These are phyloP conservation scores for mouse (Mus musculus) DNA, from an alignment of 2,113 vertebrate genomes.

Conservation along the genomic window DNA sequence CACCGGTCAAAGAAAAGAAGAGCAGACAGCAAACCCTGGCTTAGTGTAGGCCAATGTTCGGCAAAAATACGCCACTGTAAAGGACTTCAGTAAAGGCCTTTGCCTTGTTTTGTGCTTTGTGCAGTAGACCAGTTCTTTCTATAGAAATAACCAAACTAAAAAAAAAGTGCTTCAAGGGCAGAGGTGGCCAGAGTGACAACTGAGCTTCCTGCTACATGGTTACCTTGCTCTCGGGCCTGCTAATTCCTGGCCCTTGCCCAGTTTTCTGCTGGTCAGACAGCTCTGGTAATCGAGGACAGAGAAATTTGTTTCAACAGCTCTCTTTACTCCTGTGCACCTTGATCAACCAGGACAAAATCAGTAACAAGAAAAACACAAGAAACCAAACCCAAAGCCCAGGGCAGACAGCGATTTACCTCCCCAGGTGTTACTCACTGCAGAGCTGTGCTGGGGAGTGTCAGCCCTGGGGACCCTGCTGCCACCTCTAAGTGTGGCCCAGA, in stretches of 20 bases:
- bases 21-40: not conserved
- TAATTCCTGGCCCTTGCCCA: not conserved
- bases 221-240: not conserved
- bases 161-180: not conserved
- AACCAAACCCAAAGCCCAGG: not conserved
- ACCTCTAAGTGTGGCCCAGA: not conserved
- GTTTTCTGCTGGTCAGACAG: not conserved
- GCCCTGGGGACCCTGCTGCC: not conserved
- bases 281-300: not conserved
- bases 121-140: not conserved
- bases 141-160: not conserved
- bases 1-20: not conserved
- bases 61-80: not conserved
- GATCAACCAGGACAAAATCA: not conserved
- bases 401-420: not conserved
- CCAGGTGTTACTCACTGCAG: not conserved
- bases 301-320: too few species aligned
- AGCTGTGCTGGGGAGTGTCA: not conserved
- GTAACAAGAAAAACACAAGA: not conserved
- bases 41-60: not conserved
- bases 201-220: not conserved
- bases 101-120: not conserved
- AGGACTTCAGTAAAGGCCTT: not conserved
- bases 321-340: not conserved
- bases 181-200: not conserved